These are phyloP conservation scores for Gymnarchus niloticus DNA, from an alignment of 2,113 vertebrate genomes.

Conservation along the genomic window DNA sequence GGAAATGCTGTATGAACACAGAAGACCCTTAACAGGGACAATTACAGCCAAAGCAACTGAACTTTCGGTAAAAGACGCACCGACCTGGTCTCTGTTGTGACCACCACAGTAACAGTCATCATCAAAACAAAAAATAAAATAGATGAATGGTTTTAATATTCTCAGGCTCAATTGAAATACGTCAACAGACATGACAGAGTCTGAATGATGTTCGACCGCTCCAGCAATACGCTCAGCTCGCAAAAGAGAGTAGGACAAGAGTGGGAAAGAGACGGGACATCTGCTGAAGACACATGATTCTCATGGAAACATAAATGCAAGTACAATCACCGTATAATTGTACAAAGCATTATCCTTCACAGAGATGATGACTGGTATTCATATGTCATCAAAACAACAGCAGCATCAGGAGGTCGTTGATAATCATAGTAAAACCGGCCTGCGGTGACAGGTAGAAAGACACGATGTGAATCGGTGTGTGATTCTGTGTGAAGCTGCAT, in stretches of 20 bases:
- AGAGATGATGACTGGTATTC: neutral
- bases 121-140: too few relatives aligned
- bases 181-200: neutral
- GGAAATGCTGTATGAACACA: neutral
- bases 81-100: too few relatives aligned
- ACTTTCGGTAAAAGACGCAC: neutral
- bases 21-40: neutral
- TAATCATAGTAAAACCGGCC: neutral
- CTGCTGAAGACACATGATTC: neutral
- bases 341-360: neutral
- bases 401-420: neutral
- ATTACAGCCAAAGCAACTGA: neutral
- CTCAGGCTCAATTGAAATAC: neutral
- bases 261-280: neutral
- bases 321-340: neutral
- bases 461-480: neutral
- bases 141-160: neutral
- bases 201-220: neutral
- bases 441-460: too few relatives aligned
- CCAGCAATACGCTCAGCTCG: neutral
- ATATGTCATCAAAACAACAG: neutral
- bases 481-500: neutral
- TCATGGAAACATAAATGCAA: neutral
- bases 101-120: neutral
- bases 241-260: neutral